These are phyloP conservation scores for Lobophora halterata DNA, from an alignment of 2,888 invertebrate species.

Conservation along the genomic window DNA sequence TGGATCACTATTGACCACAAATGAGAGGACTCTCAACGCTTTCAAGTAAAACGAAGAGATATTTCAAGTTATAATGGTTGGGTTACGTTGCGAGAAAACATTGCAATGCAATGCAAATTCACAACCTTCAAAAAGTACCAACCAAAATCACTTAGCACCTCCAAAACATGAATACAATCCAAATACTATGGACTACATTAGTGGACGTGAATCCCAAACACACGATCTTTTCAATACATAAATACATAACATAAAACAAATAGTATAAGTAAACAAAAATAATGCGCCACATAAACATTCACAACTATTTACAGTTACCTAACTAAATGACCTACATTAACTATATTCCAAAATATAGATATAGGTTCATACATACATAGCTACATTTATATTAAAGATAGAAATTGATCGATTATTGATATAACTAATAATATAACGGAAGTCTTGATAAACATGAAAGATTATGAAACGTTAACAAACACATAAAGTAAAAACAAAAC, in stretches of 20 bases:
- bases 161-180: slow-evolving; percentile 27
- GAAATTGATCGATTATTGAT: slow-evolving; percentile 60
- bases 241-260: slow-evolving; percentile 73
- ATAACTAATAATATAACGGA: slow-evolving; percentile 60
- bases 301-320: slow-evolving; percentile 76
- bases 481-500: slow-evolving; percentile 44
- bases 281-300: slow-evolving; percentile 78
- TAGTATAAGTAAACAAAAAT: slow-evolving; percentile 55
- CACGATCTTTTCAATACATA: slow-evolving; percentile 68
- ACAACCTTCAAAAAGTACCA: slow-evolving; percentile 30
- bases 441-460: slow-evolving; percentile 53
- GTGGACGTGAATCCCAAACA: slow-evolving; percentile 47
- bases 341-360: slow-evolving; percentile 77
- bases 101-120: slow-evolving; percentile 29
- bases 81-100: slow-evolving; percentile 28
- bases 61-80: slow-evolving; percentile 27
- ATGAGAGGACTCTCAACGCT: slow-evolving; percentile 33
- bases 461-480: slow-evolving; percentile 42
- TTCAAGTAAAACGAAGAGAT: slow-evolving; percentile 18
- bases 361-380: slow-evolving; percentile 76
- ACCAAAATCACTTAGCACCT: slow-evolving; percentile 27
- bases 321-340: slow-evolving; percentile 66
- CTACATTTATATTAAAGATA: slow-evolving; percentile 68
- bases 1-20: slow-evolving; percentile 49
- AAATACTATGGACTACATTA: slow-evolving; percentile 31